These are phyloP conservation scores for Macaca mulatta DNA, from an alignment of 2,113 vertebrate genomes.

Conservation along the genomic window DNA sequence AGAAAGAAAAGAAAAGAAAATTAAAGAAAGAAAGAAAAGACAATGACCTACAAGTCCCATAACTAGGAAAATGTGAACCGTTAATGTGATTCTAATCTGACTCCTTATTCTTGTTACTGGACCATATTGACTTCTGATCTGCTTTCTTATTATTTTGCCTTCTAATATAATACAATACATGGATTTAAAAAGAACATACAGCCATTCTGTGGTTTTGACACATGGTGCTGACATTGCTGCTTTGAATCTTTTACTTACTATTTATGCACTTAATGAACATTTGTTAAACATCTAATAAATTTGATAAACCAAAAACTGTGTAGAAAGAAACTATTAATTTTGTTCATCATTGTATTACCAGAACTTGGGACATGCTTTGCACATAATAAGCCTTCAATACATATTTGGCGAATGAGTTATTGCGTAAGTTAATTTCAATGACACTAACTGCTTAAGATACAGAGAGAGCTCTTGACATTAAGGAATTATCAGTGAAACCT, in stretches of 20 bases:
- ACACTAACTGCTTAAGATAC: not conserved
- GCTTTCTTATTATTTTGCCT: not conserved
- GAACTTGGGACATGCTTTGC: not conserved
- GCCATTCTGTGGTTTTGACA: not conserved
- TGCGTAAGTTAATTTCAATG: not conserved
- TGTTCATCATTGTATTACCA: not conserved
- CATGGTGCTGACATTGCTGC: not conserved
- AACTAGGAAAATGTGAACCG: not conserved
- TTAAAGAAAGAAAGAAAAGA: too few species aligned
- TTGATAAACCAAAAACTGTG: not conserved
- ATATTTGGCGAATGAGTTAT: not conserved
- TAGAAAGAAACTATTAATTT: not conserved
- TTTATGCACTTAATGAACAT: not conserved
- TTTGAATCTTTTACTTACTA: not conserved
- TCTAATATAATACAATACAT: too few species aligned
- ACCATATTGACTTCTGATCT: not conserved
- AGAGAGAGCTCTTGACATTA: not conserved
- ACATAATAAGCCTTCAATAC: not conserved
- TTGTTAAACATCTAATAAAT: not conserved
- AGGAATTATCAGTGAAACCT: not conserved
- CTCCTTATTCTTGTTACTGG: not conserved
- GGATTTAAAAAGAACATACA: too few species aligned
- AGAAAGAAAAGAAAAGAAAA: too few species aligned
- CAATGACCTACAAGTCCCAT: not conserved
- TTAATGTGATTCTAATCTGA: not conserved